These are phyloP conservation scores for Oreochromis spilurus DNA, from an alignment of 2,113 vertebrate genomes.

Conservation along the genomic window DNA sequence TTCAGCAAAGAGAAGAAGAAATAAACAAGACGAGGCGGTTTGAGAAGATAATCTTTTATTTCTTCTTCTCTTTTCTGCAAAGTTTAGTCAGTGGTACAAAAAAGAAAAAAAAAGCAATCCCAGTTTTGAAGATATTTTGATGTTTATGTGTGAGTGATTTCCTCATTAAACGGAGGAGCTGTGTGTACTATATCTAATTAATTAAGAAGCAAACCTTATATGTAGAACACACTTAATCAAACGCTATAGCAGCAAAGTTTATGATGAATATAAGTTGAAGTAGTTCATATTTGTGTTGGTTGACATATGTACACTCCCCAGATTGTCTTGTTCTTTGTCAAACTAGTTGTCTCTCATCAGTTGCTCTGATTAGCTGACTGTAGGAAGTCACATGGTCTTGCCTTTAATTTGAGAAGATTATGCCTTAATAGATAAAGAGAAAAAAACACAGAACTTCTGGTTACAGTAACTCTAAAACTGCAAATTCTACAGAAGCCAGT, in stretches of 20 bases:
- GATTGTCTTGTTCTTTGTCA: background rate
- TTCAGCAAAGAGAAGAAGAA: background rate
- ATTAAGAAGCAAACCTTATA: background rate
- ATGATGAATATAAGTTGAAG: background rate
- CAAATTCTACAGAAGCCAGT: background rate
- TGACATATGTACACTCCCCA: background rate
- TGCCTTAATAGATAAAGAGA: background rate
- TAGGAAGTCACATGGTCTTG: constrained; percentile 4
- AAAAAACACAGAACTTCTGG: background rate
- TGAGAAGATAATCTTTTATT: background rate
- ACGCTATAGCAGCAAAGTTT: background rate
- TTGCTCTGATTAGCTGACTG: constrained; percentile 1
- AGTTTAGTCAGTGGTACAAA: background rate
- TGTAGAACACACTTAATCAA: background rate
- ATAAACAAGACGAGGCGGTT: background rate
- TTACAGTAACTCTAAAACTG: background rate
- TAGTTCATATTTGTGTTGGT: background rate
- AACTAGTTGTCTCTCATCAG: background rate
- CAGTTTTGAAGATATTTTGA: background rate
- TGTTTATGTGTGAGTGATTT: background rate
- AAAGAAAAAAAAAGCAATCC: background rate
- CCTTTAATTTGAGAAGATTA: constrained; percentile 11
- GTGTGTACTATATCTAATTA: background rate
- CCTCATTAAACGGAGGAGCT: background rate
- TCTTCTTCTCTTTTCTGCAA: background rate